Base-by-base conservation (phyloP, 2,797 vertebrate genomes). In the Euthynnus affinis region DNA sequence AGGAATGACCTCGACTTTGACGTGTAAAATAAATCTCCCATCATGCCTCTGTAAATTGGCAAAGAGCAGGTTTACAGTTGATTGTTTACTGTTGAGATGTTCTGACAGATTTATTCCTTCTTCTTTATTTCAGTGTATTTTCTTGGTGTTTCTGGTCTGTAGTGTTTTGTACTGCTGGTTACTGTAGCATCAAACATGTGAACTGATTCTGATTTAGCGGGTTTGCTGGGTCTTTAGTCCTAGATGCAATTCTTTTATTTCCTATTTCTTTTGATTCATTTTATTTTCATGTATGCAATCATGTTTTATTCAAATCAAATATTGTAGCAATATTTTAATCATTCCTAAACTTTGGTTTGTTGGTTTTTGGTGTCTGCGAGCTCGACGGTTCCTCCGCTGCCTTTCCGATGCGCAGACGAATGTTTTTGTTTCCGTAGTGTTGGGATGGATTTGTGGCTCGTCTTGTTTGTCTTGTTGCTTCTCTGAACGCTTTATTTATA, bases 241-340 rank as follows among this genome's bases (percentile, higher is more conserved):
- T 89, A 88, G 87, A 86, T 81, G 71, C 63, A 77, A 72, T 78
- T 82, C 74, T 81, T 84, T 82, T 83, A n/a, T 83, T 77, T 63
- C 27, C 37, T 71, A 1, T 59, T 70, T 67, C 61, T 72, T 84
- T 83, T 72, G 32, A 66, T 82, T 86, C 83, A 69, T 87, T 82
- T 74, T 66, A 76, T 87, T 85, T 82, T 62, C 64, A 85, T 82
- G 84, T 93, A 93, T 93, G 91, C 93, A 94, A 94, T 94, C 90
- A 83, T 53, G 72, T 89, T 92, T 91, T 94, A 88, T 93, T 92
- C 88, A 74, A 90, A 93, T 93, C 83, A 82, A 42, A 86, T 89
- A 87, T 91, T 48, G 79, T 92, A 89, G 89, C 89, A 90, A 90
- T 92, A 92, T 89, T 90, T 92, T 85, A 92, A 90, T 92, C 91